phyloP scores from a whole-genome alignment of 2,797 vertebrate genomes.

The Trematomus bernacchii region DNA sequence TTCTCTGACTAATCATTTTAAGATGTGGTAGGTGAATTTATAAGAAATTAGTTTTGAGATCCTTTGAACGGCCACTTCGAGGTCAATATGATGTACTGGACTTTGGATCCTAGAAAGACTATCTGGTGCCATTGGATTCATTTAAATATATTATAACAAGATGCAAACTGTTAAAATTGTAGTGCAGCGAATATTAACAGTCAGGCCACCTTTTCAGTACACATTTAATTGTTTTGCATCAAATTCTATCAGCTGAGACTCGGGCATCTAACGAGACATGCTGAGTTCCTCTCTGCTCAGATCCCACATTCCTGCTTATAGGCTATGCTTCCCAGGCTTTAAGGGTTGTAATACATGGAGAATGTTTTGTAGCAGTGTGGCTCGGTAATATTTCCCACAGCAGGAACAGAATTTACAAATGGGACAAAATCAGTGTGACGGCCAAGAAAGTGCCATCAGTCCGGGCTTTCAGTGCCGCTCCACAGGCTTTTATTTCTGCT shows the following conservation, averaged over 20 bases:
- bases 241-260: slow-evolving; percentile 27
- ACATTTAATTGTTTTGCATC: slow-evolving; percentile 19
- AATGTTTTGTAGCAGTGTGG: slow-evolving; percentile 21
- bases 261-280: slow-evolving; percentile 56
- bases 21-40: too few species aligned
- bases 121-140: too few species aligned
- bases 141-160: background rate
- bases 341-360: slow-evolving; percentile 15
- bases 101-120: too few species aligned
- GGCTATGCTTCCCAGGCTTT: slow-evolving; percentile 27
- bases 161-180: background rate
- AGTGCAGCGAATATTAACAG: background rate
- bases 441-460: slow-evolving; percentile 45
- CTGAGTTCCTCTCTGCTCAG: slow-evolving; percentile 52
- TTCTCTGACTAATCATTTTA: too few species aligned
- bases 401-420: slow-evolving; percentile 60
- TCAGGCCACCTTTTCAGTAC: background rate
- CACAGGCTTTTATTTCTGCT: slow-evolving; percentile 14
- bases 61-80: too few species aligned
- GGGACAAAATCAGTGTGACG: slow-evolving; percentile 57
- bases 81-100: too few species aligned
- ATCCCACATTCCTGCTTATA: slow-evolving; percentile 49
- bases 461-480: slow-evolving; percentile 33
- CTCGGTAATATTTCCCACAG: slow-evolving; percentile 53
- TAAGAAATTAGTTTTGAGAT: too few species aligned